Conservation (phyloP, 2,888 invertebrate genomes). For the Diaphora mendica region DNA sequence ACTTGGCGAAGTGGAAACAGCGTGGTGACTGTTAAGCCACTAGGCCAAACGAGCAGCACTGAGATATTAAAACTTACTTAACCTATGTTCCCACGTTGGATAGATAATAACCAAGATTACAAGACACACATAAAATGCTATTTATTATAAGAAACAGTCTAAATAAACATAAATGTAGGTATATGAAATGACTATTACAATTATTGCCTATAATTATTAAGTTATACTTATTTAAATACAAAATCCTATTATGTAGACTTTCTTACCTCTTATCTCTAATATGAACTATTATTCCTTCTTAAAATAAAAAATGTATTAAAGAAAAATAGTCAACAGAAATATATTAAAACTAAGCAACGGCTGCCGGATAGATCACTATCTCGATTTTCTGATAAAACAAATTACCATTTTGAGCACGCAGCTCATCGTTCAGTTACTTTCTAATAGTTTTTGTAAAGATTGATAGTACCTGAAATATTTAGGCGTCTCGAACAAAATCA, state of each 20-base stretch:
- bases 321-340: not conserved
- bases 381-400: not conserved
- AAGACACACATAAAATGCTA: not conserved
- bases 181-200: too few relatives aligned
- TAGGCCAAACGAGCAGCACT: too few relatives aligned
- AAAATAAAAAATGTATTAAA: too few relatives aligned
- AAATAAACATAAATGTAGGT: not conserved
- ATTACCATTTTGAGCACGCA: constrained; percentile 1
- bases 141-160: not conserved
- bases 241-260: too few relatives aligned
- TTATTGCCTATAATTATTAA: too few relatives aligned
- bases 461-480: not conserved
- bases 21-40: too few relatives aligned
- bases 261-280: too few relatives aligned
- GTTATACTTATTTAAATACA: too few relatives aligned
- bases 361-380: not conserved
- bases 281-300: too few relatives aligned
- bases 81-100: not conserved
- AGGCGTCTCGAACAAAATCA: not conserved
- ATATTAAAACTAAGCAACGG: not conserved
- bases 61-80: not conserved
- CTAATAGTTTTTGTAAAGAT: not conserved
- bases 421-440: not conserved
- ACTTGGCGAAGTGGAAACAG: too few relatives aligned
- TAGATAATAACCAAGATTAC: not conserved